These are phyloP conservation scores for Drosophila pseudotakahashii DNA, from an alignment of 2,888 invertebrate genomes.

Conservation along the genomic window DNA sequence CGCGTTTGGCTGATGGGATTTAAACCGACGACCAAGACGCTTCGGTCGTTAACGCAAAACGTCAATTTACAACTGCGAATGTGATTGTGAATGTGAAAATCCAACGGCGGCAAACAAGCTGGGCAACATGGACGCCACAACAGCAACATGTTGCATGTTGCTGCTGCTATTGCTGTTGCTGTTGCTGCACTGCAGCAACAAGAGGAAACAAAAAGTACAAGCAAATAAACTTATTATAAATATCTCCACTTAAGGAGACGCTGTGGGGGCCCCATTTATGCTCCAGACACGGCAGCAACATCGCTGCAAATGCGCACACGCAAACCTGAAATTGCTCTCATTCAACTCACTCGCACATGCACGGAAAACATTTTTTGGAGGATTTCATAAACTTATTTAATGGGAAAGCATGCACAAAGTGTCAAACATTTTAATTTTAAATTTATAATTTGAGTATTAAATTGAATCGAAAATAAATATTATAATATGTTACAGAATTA, in stretches of 20 bases:
- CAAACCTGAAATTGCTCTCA: slow-evolving; percentile 71
- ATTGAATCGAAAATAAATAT: too few relatives aligned
- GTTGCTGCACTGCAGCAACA: slow-evolving; percentile 14
- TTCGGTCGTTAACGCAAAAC: slow-evolving; percentile 80
- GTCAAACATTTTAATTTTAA: too few relatives aligned
- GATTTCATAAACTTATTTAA: too few relatives aligned
- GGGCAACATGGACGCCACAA: slow-evolving; percentile 59
- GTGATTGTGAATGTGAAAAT: slow-evolving; percentile 74
- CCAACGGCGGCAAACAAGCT: slow-evolving; percentile 73
- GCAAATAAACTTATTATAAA: slow-evolving; percentile 81
- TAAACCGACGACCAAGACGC: slow-evolving; percentile 25
- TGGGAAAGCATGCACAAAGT: too few relatives aligned
- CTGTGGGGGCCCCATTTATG: slow-evolving; percentile 72
- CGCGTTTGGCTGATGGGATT: slow-evolving; percentile 30
- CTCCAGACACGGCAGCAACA: slow-evolving; percentile 48
- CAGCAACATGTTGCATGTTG: slow-evolving; percentile 68
- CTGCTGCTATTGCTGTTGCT: slow-evolving; percentile 4
- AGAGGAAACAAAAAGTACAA: slow-evolving; percentile 56
- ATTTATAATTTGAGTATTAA: too few relatives aligned
- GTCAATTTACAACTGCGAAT: slow-evolving; percentile 82
- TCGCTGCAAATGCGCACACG: slow-evolving; percentile 77
- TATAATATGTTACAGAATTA: too few relatives aligned
- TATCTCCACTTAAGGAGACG: slow-evolving; percentile 76
- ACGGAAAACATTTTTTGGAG: background rate
- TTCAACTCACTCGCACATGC: slow-evolving; percentile 54